Base-by-base conservation (phyloP, 2,888 invertebrate species). In the Leptinotarsa haldemani region DNA sequence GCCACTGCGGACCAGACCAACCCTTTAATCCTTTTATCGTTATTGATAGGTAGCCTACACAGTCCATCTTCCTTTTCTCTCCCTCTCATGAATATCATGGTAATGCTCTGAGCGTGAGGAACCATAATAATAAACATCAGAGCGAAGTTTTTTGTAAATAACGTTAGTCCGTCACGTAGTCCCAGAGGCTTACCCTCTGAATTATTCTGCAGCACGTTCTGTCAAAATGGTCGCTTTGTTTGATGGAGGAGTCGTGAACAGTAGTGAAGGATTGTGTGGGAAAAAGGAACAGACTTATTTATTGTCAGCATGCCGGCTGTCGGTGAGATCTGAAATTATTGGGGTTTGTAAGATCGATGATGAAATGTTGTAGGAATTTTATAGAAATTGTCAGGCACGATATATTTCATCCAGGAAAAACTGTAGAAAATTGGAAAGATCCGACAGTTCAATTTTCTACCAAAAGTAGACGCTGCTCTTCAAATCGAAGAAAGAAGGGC, bases 21-120 rank as follows among this genome's bases (percentile, higher is more conserved):
- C 30, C 61, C 61, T 61, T 61, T 40, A 61, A 61, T 61, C 61
- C 61, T 61, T 61, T 61, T 61, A 61, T 61, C 61, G 61, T 61
- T 61, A 61, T 61, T 61, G 61, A 61, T 61, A 40, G 61, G 30
- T 18, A n/a, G 30, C 25, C 61, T 40, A 40, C 61, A 61, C n/a
- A 16, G 61, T 61, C n/a, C 61, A 7, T 7, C 61, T 16, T 61
- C 30, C 61, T 12, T 61, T 16, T 30, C 61, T 61, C 61, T 61
- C 40, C 30, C 22, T 25, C 61, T 61, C 61, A 40, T 61, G 40
- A 61, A 61, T 61, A 40, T 61, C 30, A 15, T 2, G 30, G 61
- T n/a, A 61, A 61, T 30, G 30, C n/a, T 30, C 30, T n/a, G 61
- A 30, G 25, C 61, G 61, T 61, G 61, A 61, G 61, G 40, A 16